A percentile compares a stretch with the other conserved stretches of the same genome.
phyloP scores from a whole-genome alignment of 2,113 vertebrate species.

The Tragelaphus scriptus region DNA sequence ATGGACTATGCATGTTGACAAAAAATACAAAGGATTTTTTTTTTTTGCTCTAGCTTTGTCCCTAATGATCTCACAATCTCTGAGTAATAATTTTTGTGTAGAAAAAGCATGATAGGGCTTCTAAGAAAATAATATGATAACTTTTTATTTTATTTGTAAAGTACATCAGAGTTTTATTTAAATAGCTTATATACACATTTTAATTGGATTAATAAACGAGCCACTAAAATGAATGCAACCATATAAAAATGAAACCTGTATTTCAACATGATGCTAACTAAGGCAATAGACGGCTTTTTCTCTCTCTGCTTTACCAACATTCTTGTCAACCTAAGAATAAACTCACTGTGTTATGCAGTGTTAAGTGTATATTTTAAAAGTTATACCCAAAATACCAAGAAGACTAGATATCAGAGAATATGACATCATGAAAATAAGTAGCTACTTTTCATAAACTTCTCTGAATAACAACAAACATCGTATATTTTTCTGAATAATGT shows the following conservation, averaged over 20 bases:
- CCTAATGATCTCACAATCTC: not conserved
- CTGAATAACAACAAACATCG: not conserved
- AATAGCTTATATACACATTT: slow-evolving; percentile 10
- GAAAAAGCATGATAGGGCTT: not conserved
- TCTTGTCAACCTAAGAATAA: slow-evolving; percentile 28
- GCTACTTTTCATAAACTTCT: not conserved
- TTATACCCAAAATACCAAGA: not conserved
- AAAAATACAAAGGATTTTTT: not conserved
- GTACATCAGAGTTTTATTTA: slow-evolving; percentile 3
- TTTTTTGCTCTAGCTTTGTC: not conserved
- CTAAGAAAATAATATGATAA: slow-evolving; percentile 21
- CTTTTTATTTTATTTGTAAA: slow-evolving; percentile 14
- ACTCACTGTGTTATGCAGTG: not conserved
- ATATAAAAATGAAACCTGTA: slow-evolving; percentile 49
- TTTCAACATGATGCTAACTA: slow-evolving; percentile 63
- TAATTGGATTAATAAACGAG: slow-evolving; percentile 53
- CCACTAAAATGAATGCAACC: not conserved
- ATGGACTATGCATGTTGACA: not conserved
- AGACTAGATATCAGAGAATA: slow-evolving; percentile 16
- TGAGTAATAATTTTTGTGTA: not conserved
- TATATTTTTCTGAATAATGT: not conserved
- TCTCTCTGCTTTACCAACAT: slow-evolving; percentile 15
- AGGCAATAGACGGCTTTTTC: slow-evolving; percentile 39
- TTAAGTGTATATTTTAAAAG: slow-evolving; percentile 28
- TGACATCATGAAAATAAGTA: slow-evolving; percentile 12